Percentiles rank a stretch among this genome's conserved stretches.
phyloP scores from a whole-genome alignment of 2,113 vertebrate species.

The Hymenochirus boettgeri region DNA sequence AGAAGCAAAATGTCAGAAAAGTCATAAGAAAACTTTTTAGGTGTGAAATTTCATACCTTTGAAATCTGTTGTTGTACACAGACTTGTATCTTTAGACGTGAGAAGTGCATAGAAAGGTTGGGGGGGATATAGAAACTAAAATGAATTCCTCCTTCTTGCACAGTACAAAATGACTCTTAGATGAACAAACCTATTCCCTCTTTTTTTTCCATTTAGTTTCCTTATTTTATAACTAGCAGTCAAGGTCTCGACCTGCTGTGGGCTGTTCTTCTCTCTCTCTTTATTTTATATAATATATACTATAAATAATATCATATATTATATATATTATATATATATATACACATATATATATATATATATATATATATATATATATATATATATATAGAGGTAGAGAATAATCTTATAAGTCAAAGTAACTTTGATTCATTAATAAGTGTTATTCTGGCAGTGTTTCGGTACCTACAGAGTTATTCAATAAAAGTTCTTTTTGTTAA shows the following conservation, averaged over 20 bases:
- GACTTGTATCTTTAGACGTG: not conserved
- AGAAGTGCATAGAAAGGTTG: not conserved
- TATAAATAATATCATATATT: too few relatives aligned
- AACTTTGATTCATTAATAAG: too few relatives aligned
- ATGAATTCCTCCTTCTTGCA: not conserved
- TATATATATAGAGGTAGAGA: too few relatives aligned
- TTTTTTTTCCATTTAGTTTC: not conserved
- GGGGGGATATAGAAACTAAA: not conserved
- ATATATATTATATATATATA: too few relatives aligned
- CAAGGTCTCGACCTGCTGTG: not conserved
- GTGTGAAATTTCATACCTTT: slow-evolving; percentile 3
- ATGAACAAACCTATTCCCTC: not conserved
- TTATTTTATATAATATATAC: too few relatives aligned
- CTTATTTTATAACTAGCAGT: not conserved
- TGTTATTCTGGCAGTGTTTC: too few relatives aligned
- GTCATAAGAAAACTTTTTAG: not conserved
- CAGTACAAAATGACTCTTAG: not conserved
- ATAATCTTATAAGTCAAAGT: too few relatives aligned
- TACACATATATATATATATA: too few relatives aligned
- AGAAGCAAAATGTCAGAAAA: not conserved
- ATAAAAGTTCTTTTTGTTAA: too few relatives aligned
- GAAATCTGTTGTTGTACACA: not conserved
- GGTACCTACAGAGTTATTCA: too few relatives aligned
- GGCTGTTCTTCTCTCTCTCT: not conserved
- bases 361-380: too few relatives aligned